These are phyloP conservation scores for Donacobius atricapilla DNA, from an alignment of 2,113 vertebrate species.

Conservation along the genomic window DNA sequence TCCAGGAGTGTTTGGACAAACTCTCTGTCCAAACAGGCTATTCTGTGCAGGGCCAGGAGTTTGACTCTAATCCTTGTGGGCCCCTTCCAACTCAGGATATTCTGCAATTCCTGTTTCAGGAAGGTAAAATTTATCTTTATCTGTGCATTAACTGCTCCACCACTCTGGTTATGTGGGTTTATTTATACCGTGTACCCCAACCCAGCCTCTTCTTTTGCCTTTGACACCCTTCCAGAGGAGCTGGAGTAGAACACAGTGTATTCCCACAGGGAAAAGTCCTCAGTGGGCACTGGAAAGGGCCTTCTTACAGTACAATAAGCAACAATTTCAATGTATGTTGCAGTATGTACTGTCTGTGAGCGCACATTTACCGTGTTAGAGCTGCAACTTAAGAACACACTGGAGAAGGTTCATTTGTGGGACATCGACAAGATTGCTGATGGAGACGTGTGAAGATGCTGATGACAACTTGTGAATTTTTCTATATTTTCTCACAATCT, in stretches of 20 bases:
- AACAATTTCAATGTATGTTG: rapidly evolving
- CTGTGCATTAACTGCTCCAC: background rate
- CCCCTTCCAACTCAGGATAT: background rate
- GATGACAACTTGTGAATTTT: background rate
- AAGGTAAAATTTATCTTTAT: background rate
- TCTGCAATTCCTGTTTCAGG: background rate
- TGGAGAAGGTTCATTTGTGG: background rate
- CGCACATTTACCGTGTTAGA: background rate
- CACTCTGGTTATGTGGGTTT: background rate
- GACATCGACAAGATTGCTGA: background rate
- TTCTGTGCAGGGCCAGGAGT: background rate
- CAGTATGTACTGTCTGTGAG: background rate
- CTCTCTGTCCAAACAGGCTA: background rate
- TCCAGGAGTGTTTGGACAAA: background rate
- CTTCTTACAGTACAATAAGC: background rate
- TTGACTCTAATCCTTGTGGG: background rate
- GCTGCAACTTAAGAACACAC: background rate
- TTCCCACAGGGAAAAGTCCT: background rate
- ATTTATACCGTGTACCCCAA: rapidly evolving
- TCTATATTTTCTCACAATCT: background rate
- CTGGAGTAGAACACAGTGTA: rapidly evolving
- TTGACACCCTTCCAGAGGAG: background rate
- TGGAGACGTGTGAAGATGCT: background rate
- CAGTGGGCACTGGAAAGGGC: background rate
- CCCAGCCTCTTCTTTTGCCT: background rate